Base-by-base conservation (phyloP, 2,797 vertebrate species). In the Pteropus rufus region DNA sequence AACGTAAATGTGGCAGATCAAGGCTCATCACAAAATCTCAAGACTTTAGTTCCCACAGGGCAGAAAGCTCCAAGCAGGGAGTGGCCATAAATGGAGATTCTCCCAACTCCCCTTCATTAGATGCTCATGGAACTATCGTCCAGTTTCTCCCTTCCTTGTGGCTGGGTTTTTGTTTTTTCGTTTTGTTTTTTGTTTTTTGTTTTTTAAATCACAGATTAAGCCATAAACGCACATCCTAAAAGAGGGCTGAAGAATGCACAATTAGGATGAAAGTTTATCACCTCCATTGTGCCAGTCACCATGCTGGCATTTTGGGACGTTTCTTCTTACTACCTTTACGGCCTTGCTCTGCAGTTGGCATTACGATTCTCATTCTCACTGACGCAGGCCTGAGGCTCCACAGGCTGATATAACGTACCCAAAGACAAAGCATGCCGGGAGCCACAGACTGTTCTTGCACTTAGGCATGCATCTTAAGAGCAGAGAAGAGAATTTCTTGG, bases 381-480 rank as follows among this genome's bases (percentile, higher is more conserved):
- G 52, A n/a, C 12, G 15, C 5, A 16, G 29, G 41, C 7, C 15
- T 16, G 49, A 73, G 58, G 41, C 7, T 4, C 34, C 73, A 41
- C 4, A 12, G 11, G 24, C 21, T 70, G 80, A 75, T 19, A 36
- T 8, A 7, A 41, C 2, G 39, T 12, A 14, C 21, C 19, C 19
- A 39, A 60, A 79, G 52, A n/a, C 26, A 36, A 70, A 84, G 11
- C 19, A 3, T 2, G 5, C 2, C 0, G 41, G 11, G 24, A 70
- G 3, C 6, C 18, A 39, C 15, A 29, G 19, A 10, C 0, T 11
- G 16, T 9, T 56, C n/a, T 54, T 10, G 7, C 1, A 36, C 4
- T 56, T 21, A 39, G 3, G 9, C 29, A 10, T 6, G 56, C 41
- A 18, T 76, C 58, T 89, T 67, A 75, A 94, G 62, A 79, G 54